Percentiles rank a stretch among this genome's conserved stretches.
Conservation (phyloP, 2,888 invertebrate species). For the Tillus elongatus region DNA sequence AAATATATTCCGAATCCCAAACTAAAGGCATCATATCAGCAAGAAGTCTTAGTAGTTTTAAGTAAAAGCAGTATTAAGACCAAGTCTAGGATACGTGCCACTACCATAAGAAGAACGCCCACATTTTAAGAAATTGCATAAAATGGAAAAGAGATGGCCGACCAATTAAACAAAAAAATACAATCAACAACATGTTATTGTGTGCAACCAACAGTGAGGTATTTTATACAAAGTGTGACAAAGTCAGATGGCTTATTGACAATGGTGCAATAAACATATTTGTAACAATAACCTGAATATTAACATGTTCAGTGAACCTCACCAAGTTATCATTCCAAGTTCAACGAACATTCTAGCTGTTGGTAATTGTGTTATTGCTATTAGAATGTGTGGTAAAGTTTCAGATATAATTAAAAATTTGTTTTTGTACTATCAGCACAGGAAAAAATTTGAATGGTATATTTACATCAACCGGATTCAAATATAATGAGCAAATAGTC, state of each 20-base stretch:
- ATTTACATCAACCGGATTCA: slow-evolving; percentile 11
- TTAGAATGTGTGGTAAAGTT: slow-evolving; percentile 12
- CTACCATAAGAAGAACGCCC: slow-evolving; percentile 12
- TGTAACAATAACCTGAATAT: slow-evolving; percentile 8
- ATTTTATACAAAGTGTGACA: no score
- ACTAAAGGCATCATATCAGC: slow-evolving; percentile 2
- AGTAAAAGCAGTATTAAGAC: no score
- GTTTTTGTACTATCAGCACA: slow-evolving; percentile 12
- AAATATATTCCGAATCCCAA: slow-evolving; percentile 2
- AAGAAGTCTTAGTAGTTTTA: neutral
- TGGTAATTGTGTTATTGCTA: no score
- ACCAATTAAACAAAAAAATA: slow-evolving; percentile 11
- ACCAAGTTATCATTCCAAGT: slow-evolving; percentile 10
- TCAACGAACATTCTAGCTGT: no score
- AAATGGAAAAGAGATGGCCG: slow-evolving; percentile 14
- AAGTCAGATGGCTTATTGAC: slow-evolving; percentile 12
- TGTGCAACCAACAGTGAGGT: no score
- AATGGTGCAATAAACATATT: slow-evolving; percentile 12
- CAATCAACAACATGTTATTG: slow-evolving; percentile 3
- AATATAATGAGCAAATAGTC: neutral
- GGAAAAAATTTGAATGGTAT: slow-evolving; percentile 9
- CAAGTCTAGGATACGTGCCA: slow-evolving; percentile 11
- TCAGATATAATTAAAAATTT: slow-evolving; percentile 8
- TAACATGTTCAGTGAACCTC: slow-evolving; percentile 7
- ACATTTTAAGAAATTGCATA: slow-evolving; percentile 11